Percentiles rank a stretch among this genome's conserved stretches.
Conservation (phyloP, 1,140 invertebrate species). For the Calliopsis andreniformis region DNA sequence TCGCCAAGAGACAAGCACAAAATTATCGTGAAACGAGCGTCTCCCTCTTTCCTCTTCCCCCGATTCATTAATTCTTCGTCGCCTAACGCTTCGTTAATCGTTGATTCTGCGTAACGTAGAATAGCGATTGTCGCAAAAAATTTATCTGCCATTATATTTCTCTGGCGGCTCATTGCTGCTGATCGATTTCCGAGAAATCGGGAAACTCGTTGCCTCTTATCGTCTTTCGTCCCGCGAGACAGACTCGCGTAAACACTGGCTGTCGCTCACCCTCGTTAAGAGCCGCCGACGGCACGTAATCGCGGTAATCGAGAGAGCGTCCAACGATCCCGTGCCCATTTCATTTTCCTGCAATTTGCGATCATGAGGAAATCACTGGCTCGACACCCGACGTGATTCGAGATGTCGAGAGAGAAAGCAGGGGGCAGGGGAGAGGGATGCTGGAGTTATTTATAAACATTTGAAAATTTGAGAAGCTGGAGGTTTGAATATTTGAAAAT, state of each 20-base stretch:
- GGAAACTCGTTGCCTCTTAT: slow-evolving; percentile 43
- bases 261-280: slow-evolving; percentile 2
- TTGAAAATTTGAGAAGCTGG: no score
- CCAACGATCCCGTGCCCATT: slow-evolving; percentile 42
- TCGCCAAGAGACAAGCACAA: not conserved
- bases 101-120: not conserved
- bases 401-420: no score
- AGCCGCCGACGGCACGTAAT: slow-evolving; percentile 7
- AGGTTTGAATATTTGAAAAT: no score
- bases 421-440: no score
- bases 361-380: slow-evolving; percentile 16
- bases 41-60: no score
- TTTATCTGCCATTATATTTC: slow-evolving; percentile 55
- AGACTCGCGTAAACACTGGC: slow-evolving; percentile 48
- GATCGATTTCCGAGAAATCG: slow-evolving; percentile 53
- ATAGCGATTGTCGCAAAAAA: no score
- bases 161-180: slow-evolving; percentile 3
- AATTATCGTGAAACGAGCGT: not conserved
- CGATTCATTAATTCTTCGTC: slow-evolving; percentile 9
- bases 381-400: not conserved
- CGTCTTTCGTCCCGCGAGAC: slow-evolving; percentile 31
- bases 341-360: slow-evolving; percentile 36
- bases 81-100: slow-evolving; percentile 16
- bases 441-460: no score
- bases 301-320: slow-evolving; percentile 25